Conservation (phyloP, 2,888 invertebrate genomes). For the Hirtodrosophila alboralis region DNA sequence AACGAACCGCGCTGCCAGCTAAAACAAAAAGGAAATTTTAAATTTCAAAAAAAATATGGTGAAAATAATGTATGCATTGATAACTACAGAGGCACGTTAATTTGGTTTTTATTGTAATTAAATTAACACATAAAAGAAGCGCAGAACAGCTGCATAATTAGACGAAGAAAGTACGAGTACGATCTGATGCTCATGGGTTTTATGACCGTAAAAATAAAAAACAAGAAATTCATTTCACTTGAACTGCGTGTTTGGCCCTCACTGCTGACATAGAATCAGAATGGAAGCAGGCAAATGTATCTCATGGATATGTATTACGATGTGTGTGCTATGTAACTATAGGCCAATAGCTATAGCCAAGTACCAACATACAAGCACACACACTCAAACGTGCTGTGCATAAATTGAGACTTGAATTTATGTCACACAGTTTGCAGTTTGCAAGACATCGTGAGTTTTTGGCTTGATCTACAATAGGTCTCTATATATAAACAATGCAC, state of each 20-base stretch:
- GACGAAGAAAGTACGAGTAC: conserved; percentile 69
- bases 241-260: conserved; percentile 40
- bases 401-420: conserved; percentile 78
- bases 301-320: conserved; percentile 21
- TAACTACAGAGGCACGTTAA: conserved; percentile 61
- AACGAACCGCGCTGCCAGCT: conserved; percentile 62
- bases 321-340: conserved; percentile 9
- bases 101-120: conserved; percentile 76
- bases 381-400: conserved; percentile 60
- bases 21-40: conserved; percentile 55
- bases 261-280: conserved; percentile 67
- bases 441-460: conserved; percentile 53
- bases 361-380: conserved; percentile 14
- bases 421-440: conserved; percentile 76
- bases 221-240: conserved; percentile 68
- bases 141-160: conserved; percentile 75
- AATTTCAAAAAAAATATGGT: no score
- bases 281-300: conserved; percentile 31
- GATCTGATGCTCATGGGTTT: conserved; percentile 55
- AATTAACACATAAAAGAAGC: conserved; percentile 69
- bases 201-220: conserved; percentile 48
- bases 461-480: conserved; percentile 54
- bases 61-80: conserved; percentile 64
- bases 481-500: conserved; percentile 29
- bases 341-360: no score